Evolutionary conservation across 2,113 vertebrate species (phyloP).

Genomic region (Vulpes lagopus): DNA sequence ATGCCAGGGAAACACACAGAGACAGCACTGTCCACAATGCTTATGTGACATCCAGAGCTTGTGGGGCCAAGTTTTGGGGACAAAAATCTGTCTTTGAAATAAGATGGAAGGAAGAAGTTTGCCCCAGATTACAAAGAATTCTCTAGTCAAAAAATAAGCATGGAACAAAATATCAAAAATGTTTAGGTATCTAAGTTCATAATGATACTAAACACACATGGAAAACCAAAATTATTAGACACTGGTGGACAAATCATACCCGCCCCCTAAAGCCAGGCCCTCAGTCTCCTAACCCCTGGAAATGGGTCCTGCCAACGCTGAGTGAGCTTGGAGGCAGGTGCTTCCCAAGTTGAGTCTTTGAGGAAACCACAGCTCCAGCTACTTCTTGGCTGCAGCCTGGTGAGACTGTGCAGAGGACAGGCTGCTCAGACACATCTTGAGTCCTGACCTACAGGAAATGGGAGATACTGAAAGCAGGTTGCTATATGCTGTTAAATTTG

Average conservation of each 20-base stretch:
- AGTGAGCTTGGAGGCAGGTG: not conserved
- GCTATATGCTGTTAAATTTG: too few species aligned
- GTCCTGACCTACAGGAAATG: not conserved
- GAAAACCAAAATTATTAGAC: not conserved
- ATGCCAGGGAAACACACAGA: rapidly evolving
- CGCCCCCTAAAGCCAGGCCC: not conserved
- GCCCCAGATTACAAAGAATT: not conserved
- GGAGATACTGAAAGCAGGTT: not conserved
- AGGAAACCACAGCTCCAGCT: not conserved
- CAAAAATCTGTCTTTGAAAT: not conserved
- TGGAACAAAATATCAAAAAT: not conserved
- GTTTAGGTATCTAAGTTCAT: not conserved
- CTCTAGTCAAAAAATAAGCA: not conserved
- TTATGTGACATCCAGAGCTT: not conserved
- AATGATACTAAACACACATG: not conserved
- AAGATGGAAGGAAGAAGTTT: not conserved
- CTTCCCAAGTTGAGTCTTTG: too few species aligned
- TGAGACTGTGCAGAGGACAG: not conserved
- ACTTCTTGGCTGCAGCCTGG: not conserved
- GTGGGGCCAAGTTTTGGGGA: not conserved
- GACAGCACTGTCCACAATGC: not conserved
- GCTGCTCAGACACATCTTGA: rapidly evolving
- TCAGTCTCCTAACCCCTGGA: not conserved
- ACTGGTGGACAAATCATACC: not conserved
- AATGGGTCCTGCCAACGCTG: not conserved